phyloP scores from a whole-genome alignment of 1,140 invertebrate genomes.

The Aphelenchoides avenae region DNA sequence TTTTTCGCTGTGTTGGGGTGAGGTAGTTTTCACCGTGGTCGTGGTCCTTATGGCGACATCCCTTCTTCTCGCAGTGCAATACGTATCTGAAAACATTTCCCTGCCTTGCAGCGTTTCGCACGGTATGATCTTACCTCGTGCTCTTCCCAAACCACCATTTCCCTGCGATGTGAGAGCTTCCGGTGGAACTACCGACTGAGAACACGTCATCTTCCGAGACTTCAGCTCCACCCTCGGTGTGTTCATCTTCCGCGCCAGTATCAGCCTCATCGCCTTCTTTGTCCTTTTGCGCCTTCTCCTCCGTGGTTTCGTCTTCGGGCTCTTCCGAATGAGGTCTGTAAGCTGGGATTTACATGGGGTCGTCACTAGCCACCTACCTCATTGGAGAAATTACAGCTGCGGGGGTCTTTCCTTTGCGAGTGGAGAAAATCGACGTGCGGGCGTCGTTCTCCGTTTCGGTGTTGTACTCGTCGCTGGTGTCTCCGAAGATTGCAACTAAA shows the following conservation, averaged over 20 bases:
- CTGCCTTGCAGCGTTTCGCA: constrained; percentile 18
- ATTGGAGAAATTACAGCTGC: constrained; percentile 21
- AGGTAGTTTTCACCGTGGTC: constrained; percentile 40
- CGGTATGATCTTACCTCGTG: constrained; percentile 34
- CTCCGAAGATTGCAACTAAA: constrained; percentile 52
- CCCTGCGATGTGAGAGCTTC: constrained; percentile 52
- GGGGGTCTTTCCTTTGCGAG: constrained; percentile 2
- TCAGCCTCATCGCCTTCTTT: constrained; percentile 1
- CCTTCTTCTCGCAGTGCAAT: constrained; percentile 56
- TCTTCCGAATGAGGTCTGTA: constrained; percentile 1
- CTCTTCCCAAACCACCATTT: constrained; percentile 59
- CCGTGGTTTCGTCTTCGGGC: constrained; percentile 17
- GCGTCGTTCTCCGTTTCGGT: constrained; percentile 41
- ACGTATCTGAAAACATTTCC: constrained; percentile 39
- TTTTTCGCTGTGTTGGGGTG: constrained; percentile 52
- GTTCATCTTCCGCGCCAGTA: constrained; percentile 3
- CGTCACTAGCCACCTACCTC: constrained; percentile 2
- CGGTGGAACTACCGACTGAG: constrained; percentile 39
- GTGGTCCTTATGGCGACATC: constrained; percentile 39
- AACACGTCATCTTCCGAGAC: constrained; percentile 37
- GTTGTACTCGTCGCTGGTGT: constrained; percentile 52
- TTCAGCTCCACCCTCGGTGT: neutral
- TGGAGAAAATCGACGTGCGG: constrained; percentile 23
- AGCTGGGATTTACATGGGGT: neutral
- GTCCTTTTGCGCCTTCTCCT: constrained; percentile 9